Evolutionary conservation across 2,888 invertebrate genomes (phyloP), one percentile per base, ranked within the genome.

Genomic region (Apotomis capreana): DNA sequence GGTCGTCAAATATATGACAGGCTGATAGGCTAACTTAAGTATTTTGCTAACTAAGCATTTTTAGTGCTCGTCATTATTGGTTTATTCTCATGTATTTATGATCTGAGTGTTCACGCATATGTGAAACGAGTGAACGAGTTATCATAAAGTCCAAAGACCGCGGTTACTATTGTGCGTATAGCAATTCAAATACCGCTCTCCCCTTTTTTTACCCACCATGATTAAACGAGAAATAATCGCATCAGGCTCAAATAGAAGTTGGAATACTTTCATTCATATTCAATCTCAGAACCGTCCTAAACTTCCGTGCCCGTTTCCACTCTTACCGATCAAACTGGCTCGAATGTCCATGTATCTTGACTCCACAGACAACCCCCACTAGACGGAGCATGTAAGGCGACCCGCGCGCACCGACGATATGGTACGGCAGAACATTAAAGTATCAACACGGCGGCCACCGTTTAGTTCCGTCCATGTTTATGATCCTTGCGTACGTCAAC

Each of bases 111-210:
- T 46, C 6, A 9, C 10, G 9, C 9, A 15, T 46, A 46, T 10
- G 10, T 49, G 10, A 49, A 49, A 49, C 3, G 49, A 44, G 44
- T 3, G 26, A 40, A 40, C 5, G 40, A 40, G 40, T 6, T 1
- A 5, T 6, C 40, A 40, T 40, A 40, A 40, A 6, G 40, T 40
- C 40, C 26, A 40, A 40, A 40, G 6, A 59, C 13, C 9, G 13
- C 13, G 12, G 44, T 49, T 36, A 46, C n/a, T 62, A 61, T 61
- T 62, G 61, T 62, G 61, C 61, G 61, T 36, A 12, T 6, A 51
- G 58, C 58, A 12, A 36, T 57, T 9, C 12, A 57, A n/a, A 36
- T 26, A n/a, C 5, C 10, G 10, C 5, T 40, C 40, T 40, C 3
- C 49, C 10, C 49, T 3, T 10, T 2, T 49, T 49, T 49, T 3